Conservation (phyloP, 2,888 invertebrate genomes). For the Brenthis daphne region DNA sequence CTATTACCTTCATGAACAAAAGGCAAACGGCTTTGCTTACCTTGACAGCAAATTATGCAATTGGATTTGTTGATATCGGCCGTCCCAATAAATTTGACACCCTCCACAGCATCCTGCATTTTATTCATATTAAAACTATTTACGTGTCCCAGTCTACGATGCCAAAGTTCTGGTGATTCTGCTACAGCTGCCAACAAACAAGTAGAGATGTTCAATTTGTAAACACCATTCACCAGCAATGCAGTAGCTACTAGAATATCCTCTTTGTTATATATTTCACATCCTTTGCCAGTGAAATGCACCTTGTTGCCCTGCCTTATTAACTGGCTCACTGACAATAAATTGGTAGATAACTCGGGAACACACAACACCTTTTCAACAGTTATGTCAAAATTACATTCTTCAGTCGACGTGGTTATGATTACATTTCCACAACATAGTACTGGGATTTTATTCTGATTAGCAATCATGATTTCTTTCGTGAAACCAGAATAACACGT, state of each 20-base stretch:
- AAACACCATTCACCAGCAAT: slow-evolving; percentile 36
- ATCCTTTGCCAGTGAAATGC: slow-evolving; percentile 25
- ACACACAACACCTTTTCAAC: too few species aligned
- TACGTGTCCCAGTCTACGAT: slow-evolving; percentile 36
- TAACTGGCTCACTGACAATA: too few species aligned
- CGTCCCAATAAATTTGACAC: slow-evolving; percentile 10
- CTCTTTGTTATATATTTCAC: slow-evolving; percentile 29
- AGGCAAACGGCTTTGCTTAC: slow-evolving; percentile 23
- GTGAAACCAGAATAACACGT: slow-evolving; percentile 6
- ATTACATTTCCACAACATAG: slow-evolving; percentile 33
- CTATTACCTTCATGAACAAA: slow-evolving; percentile 28
- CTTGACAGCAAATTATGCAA: slow-evolving; percentile 23
- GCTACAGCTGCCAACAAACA: slow-evolving; percentile 23
- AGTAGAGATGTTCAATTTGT: slow-evolving; percentile 28
- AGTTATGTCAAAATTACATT: slow-evolving; percentile 7
- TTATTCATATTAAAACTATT: slow-evolving; percentile 34
- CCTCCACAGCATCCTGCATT: slow-evolving; percentile 26
- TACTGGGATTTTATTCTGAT: slow-evolving; percentile 28
- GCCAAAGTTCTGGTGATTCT: slow-evolving; percentile 27
- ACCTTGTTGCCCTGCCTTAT: too few species aligned
- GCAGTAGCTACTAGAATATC: slow-evolving; percentile 28
- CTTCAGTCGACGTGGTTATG: slow-evolving; percentile 8
- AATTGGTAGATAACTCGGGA: too few species aligned
- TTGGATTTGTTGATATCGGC: slow-evolving; percentile 18
- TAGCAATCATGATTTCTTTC: slow-evolving; percentile 2